Evolutionary conservation across 35 echinoderm and acorn worm species (phyloP), one percentile per base, ranked within the genome.

Genomic region (Ptychodera flava): DNA sequence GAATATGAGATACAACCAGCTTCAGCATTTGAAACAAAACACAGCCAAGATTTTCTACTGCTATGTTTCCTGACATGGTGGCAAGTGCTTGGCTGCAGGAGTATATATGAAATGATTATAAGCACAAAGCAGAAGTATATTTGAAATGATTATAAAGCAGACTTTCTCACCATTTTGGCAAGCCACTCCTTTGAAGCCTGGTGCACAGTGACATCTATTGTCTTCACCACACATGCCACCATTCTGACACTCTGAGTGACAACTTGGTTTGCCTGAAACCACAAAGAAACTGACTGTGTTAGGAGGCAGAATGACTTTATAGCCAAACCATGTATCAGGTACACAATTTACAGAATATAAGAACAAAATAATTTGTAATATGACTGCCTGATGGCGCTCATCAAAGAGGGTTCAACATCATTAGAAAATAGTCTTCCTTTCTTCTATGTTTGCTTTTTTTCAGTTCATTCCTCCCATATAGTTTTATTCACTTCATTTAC

Each of bases 141-240:
- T 64, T 22, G 22, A 12, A 22, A 6, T 64, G 22, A 6, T 22
- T 64, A 6, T 64, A 64, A 64, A 6, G 6, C 45, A 64, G 22
- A 80, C 28, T 12, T 1, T 36, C 82, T 35, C 37, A 83, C 82
- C 34, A 36, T 36, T 36, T 83, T 83, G 82, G 37, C 82, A 83
- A 37, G 33, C n/a, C 1, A 36, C 82, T 35, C 82, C 82, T n/a
- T 83, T 83, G 28, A 37, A 83, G 29, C 82, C 82, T 16, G 34
- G 33, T 37, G 16, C 29, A 83, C 82, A 83, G 34, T 83, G 34
- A 30, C 82, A 83, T 30, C 82, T 33, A 28, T 83, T 83, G 82
- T 36, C 82, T 83, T 83, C 82, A 34, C 34, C 37, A 37, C 82
- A 83, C 37, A 36, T 28, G 16, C 82, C 82, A 83, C 82, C 82